Conservation (phyloP, 2,888 invertebrate genomes). For the Antitype chi region DNA sequence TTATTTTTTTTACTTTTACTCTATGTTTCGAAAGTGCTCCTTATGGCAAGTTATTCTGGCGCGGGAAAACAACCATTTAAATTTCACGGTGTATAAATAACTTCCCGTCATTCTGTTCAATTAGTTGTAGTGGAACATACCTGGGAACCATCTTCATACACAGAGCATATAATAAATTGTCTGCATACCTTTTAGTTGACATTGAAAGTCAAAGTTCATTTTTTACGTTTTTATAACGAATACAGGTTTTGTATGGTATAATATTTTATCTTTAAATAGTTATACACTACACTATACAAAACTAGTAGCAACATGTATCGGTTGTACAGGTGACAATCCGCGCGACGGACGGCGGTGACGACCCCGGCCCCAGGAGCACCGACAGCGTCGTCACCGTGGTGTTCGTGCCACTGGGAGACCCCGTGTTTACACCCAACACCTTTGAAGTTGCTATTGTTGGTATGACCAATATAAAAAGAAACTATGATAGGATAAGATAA, state of each 20-base stretch:
- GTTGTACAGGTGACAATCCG: slow-evolving; percentile 83
- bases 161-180: too few relatives aligned
- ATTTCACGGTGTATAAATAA: too few relatives aligned
- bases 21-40: too few relatives aligned
- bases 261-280: too few relatives aligned
- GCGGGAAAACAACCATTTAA: too few relatives aligned
- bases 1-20: too few relatives aligned
- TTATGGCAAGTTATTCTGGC: too few relatives aligned
- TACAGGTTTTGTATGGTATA: neutral
- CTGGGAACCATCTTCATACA: neutral
- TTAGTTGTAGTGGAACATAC: neutral
- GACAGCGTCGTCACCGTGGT: slow-evolving; percentile 78
- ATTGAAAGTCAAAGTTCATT: neutral
- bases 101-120: neutral
- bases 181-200: neutral
- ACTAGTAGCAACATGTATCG: neutral
- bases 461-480: slow-evolving; percentile 53
- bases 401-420: slow-evolving; percentile 87
- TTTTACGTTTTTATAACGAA: neutral
- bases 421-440: slow-evolving; percentile 76
- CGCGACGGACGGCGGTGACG: slow-evolving; percentile 87
- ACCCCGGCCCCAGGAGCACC: slow-evolving; percentile 74
- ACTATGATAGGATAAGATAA: too few relatives aligned
- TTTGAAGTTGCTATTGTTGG: slow-evolving; percentile 81
- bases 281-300: too few relatives aligned